Evolutionary conservation across 2,113 vertebrate genomes (phyloP).

Genomic region (Ciconia maguari): DNA sequence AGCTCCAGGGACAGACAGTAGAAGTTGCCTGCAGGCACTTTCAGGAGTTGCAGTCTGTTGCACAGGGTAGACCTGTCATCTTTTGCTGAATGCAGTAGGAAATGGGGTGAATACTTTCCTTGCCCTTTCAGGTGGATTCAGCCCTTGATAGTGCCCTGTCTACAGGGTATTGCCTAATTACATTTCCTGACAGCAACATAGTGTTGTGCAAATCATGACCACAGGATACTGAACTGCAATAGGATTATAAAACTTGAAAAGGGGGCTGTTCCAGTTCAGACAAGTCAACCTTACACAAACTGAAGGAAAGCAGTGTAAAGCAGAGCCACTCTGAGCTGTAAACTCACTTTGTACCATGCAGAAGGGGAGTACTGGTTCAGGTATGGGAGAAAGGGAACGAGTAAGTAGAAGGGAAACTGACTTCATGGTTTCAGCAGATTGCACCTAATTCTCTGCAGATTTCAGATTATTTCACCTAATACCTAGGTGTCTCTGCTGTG

Average conservation of each 20-base stretch:
- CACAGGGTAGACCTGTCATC: background rate
- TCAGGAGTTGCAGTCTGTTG: background rate
- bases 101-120: background rate
- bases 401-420: background rate
- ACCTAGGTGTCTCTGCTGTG: background rate
- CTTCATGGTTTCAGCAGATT: background rate
- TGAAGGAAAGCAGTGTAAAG: background rate
- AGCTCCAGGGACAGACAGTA: background rate
- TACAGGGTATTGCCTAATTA: background rate
- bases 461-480: background rate
- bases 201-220: background rate
- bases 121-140: background rate
- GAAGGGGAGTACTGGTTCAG: background rate
- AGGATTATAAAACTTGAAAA: background rate
- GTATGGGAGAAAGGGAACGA: background rate
- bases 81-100: background rate
- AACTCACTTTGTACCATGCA: background rate
- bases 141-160: background rate
- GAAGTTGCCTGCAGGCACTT: background rate
- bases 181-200: background rate
- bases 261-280: accelerated
- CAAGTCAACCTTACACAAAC: background rate
- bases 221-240: background rate
- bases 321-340: background rate
- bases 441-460: background rate